Base-by-base conservation (phyloP, 2,797 vertebrate genomes). In the Diplodus puntazzo region DNA sequence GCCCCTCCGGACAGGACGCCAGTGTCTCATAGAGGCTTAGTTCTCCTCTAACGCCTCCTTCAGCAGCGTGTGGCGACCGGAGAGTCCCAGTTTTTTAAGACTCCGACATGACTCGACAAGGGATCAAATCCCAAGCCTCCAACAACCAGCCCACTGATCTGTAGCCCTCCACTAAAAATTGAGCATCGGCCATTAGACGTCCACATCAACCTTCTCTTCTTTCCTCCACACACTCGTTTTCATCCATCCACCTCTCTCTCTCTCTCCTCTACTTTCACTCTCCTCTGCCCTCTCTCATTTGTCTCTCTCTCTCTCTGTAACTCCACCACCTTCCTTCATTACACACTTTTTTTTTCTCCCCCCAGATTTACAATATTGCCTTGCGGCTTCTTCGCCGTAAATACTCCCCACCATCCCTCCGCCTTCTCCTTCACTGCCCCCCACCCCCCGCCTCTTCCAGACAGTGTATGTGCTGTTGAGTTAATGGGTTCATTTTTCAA, bases 401-500 rank as follows among this genome's bases (percentile, higher is more conserved):
- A 89, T 83, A 84, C 75, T 82, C 77, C 60, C 74, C 59, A 58
- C 69, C 53, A 48, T 30, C 77, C 43, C 64, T 61, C 59, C 66
- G 43, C 13, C 42, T 30, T 69, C 61, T 27, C 43, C 10, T 52
- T 55, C 64, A n/a, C n/a, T n/a, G n/a, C 43, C 34, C 34, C 7
- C 7, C 34, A 25, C 34, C 39, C 16, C 14, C 45, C 11, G 30
- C 70, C 69, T 75, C 54, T 23, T 59, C n/a, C 76, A 81, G 81
- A 81, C 73, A 76, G 48, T 14, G 66, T 61, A 81, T 89, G 66
- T 68, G 73, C 70, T 66, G 66, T 50, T 68, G 63, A 75, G 83
- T 83, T 88, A 89, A 91, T 88, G 77, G 73, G 81, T 88, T 88
- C 76, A 84, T 88, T 88, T 87, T 69, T 85, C 80, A 83, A 54